Evolutionary conservation across 2,797 vertebrate species (phyloP).

Genomic region (Ptychobarbus kaznakovi): DNA sequence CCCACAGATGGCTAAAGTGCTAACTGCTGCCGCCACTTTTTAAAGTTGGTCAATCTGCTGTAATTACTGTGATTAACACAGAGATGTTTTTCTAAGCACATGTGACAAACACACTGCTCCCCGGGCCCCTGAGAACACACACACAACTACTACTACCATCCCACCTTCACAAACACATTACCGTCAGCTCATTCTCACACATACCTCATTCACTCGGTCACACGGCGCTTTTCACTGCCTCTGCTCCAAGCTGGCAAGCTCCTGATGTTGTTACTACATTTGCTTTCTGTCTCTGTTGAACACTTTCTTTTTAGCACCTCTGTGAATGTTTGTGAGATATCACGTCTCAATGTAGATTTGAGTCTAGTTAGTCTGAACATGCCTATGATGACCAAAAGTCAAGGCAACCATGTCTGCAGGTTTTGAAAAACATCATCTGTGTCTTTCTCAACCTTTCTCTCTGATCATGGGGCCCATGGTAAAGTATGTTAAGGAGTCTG

Average conservation of each 20-base stretch:
- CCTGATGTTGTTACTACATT: constrained; percentile 34
- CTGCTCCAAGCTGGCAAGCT: constrained; percentile 61
- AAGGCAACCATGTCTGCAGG: not conserved
- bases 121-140: constrained; percentile 61
- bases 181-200: constrained; percentile 27
- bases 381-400: not conserved
- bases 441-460: not conserved
- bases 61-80: constrained; percentile 77
- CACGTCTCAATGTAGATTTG: not conserved
- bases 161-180: constrained; percentile 48
- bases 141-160: constrained; percentile 49
- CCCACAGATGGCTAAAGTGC: constrained; percentile 45
- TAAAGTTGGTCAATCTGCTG: constrained; percentile 76
- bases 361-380: constrained; percentile 1
- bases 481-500: constrained; percentile 35
- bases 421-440: constrained; percentile 1
- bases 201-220: constrained; percentile 51
- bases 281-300: not conserved
- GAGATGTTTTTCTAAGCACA: constrained; percentile 75
- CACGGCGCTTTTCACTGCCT: constrained; percentile 69
- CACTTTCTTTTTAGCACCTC: constrained; percentile 8
- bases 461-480: not conserved
- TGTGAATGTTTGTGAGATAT: constrained; percentile 9
- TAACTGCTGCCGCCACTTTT: constrained; percentile 62
- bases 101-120: constrained; percentile 73